A percentile compares a stretch with the other conserved stretches of the same genome.
phyloP scores from a whole-genome alignment of 2,888 invertebrate genomes.

The Zelleria hepariella region DNA sequence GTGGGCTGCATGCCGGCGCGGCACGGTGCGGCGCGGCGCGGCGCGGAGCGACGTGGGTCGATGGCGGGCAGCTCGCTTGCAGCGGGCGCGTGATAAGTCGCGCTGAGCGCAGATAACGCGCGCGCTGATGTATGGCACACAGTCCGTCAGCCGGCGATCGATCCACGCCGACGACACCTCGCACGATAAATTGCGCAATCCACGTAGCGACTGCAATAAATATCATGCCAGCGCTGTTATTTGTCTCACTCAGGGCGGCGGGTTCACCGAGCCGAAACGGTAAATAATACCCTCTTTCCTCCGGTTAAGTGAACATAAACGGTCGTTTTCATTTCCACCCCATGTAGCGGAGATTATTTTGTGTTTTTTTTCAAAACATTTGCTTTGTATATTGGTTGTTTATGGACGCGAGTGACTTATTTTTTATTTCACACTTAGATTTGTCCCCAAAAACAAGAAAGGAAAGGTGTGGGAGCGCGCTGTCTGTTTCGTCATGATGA shows the following conservation, averaged over 20 bases:
- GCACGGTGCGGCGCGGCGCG: slow-evolving; percentile 42
- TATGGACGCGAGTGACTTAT: neutral
- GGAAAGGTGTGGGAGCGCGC: slow-evolving; percentile 27
- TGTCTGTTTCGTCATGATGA: slow-evolving; percentile 39
- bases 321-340: slow-evolving; percentile 72
- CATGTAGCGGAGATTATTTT: slow-evolving; percentile 63
- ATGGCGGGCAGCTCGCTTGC: slow-evolving; percentile 26
- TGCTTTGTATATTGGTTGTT: slow-evolving; percentile 51
- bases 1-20: slow-evolving; percentile 37
- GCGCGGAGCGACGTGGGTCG: slow-evolving; percentile 35
- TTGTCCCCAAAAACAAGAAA: neutral
- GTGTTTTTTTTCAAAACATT: slow-evolving; percentile 62
- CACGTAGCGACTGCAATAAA: slow-evolving; percentile 68
- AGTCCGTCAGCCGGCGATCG: slow-evolving; percentile 62
- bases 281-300: slow-evolving; percentile 72
- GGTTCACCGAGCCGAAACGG: slow-evolving; percentile 69
- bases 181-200: slow-evolving; percentile 69
- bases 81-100: too few relatives aligned
- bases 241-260: slow-evolving; percentile 70
- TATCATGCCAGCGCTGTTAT: slow-evolving; percentile 61
- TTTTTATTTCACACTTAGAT: neutral
- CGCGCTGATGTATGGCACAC: slow-evolving; percentile 60
- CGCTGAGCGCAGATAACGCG: slow-evolving; percentile 67
- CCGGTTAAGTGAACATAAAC: slow-evolving; percentile 72
- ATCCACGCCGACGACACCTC: slow-evolving; percentile 62